Conservation (phyloP, 2,113 vertebrate genomes). For the Podiceps cristatus region DNA sequence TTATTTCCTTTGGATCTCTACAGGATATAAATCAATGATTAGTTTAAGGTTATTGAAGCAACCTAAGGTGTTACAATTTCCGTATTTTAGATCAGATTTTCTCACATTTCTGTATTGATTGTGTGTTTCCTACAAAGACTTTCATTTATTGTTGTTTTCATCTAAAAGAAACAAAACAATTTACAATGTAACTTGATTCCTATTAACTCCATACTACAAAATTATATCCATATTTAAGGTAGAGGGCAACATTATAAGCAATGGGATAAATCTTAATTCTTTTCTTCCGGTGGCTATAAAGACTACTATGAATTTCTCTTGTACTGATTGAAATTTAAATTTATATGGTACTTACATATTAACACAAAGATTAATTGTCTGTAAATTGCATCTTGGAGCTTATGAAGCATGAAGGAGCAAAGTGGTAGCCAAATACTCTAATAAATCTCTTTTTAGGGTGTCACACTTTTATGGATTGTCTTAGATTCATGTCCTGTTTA, state of each 20-base stretch:
- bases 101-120: not conserved
- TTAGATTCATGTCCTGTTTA: not conserved
- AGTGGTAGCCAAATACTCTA: not conserved
- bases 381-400: not conserved
- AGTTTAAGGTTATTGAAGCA: not conserved
- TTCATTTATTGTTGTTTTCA: not conserved
- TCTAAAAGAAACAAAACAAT: not conserved
- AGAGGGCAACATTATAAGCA: not conserved
- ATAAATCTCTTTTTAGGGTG: not conserved
- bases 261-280: not conserved
- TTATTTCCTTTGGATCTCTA: not conserved
- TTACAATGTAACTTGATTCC: not conserved
- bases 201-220: not conserved
- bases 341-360: not conserved
- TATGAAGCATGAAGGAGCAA: not conserved
- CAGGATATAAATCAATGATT: not conserved
- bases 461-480: not conserved
- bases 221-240: not conserved
- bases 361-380: not conserved
- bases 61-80: not conserved
- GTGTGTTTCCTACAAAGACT: not conserved
- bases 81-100: not conserved
- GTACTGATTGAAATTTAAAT: not conserved
- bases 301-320: not conserved
- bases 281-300: not conserved